Conservation (phyloP, 2,797 vertebrate species). For the Ctenopoma kingsleyae region DNA sequence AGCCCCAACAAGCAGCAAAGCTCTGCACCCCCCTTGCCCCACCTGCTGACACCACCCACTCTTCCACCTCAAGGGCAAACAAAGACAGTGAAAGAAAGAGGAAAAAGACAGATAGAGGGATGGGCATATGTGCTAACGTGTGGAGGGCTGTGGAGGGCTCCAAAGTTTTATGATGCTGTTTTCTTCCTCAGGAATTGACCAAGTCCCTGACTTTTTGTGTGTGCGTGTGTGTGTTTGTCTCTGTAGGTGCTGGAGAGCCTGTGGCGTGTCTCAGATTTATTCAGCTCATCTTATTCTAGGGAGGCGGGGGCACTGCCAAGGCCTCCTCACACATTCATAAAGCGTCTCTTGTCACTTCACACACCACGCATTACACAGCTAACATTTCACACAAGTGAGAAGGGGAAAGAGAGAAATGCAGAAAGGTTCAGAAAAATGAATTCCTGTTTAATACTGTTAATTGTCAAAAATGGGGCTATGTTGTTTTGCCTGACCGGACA, state of each 20-base stretch:
- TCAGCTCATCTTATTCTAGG: conserved; percentile 69
- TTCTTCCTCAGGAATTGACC: conserved; percentile 73
- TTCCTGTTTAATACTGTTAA: conserved; percentile 24
- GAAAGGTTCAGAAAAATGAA: background rate
- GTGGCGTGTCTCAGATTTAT: conserved; percentile 73
- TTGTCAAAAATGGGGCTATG: conserved; percentile 12
- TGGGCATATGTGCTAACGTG: conserved; percentile 43
- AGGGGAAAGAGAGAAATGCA: background rate
- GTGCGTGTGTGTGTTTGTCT: conserved; percentile 39
- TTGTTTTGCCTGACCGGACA: conserved; percentile 33
- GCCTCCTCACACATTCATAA: conserved; percentile 72
- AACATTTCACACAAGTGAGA: conserved; percentile 31
- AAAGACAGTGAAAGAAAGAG: conserved; percentile 27
- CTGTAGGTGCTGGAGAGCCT: conserved; percentile 34
- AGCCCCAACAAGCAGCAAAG: conserved; percentile 73
- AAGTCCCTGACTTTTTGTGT: conserved; percentile 44
- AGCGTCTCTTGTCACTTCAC: conserved; percentile 63
- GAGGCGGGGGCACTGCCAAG: conserved; percentile 63
- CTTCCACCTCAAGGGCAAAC: conserved; percentile 80
- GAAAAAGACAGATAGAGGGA: conserved; percentile 36
- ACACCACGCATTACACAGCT: conserved; percentile 46
- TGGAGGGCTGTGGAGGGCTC: conserved; percentile 61
- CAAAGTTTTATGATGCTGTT: conserved; percentile 80
- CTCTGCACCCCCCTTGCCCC: conserved; percentile 35
- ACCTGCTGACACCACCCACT: conserved; percentile 58